phyloP scores from a whole-genome alignment of 2,888 invertebrate species.

The Ommatoiulus sabulosus region DNA sequence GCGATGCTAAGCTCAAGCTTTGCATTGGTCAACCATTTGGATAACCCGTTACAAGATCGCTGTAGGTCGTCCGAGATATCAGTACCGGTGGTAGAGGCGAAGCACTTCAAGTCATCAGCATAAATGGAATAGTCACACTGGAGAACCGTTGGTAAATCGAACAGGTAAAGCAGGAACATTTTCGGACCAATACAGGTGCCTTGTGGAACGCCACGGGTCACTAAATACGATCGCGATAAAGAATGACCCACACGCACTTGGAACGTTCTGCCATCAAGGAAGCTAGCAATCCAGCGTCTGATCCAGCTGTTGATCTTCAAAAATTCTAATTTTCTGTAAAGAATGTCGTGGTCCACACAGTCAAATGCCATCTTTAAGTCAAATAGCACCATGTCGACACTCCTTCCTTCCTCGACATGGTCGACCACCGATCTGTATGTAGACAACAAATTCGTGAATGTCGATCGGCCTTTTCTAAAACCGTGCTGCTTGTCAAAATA shows the following conservation, averaged over 20 bases:
- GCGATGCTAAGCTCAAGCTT: too few species aligned
- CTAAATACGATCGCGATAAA: neutral
- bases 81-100: neutral
- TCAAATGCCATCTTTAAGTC: neutral
- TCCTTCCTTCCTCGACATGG: neutral
- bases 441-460: neutral
- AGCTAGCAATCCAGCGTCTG: neutral
- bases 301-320: neutral
- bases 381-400: neutral
- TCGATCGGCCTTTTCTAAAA: neutral
- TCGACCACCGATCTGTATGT: neutral
- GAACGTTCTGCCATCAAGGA: neutral
- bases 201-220: neutral
- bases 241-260: neutral
- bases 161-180: neutral
- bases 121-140: neutral
- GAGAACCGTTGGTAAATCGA: neutral
- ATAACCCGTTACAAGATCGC: too few species aligned
- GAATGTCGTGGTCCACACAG: neutral
- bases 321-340: neutral
- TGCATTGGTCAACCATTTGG: too few species aligned
- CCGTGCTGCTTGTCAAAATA: neutral
- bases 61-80: neutral
- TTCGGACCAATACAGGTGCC: neutral
- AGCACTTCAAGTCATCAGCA: neutral